Base-by-base conservation (phyloP, 2,113 vertebrate species). In the Todiramphus chloris region DNA sequence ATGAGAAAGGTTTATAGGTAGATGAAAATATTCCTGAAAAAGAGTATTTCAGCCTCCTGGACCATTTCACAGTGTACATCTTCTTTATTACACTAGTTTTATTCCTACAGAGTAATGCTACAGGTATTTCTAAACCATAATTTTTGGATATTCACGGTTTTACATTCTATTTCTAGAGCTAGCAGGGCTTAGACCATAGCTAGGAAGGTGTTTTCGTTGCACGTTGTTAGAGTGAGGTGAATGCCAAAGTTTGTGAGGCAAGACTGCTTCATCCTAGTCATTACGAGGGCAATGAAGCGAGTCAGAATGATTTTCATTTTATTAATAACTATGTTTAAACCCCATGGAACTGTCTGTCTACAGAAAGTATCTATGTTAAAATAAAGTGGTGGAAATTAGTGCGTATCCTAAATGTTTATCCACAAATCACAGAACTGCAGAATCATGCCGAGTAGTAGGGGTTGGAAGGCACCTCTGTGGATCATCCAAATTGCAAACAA, bases 271-370 rank as follows among this genome's bases (percentile, higher is more conserved):
- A 0, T 80, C 85, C 70, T 58, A 59, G 53, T 63, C 82, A 88
- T 89, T 83, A 73, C n/a, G 31, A 90, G 24, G 33, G 62, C 80
- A 96, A 96, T 85, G 78, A 95, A 93, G 70, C 59, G 62, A 76
- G 44, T 41, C 84, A 90, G 69, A 90, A 85, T 85, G 77, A 85
- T 79, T 93, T 93, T 75, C 39, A 58, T 84, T 64, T 68, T 89
- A 93, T 95, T 89, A 84, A 72, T 87, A 87, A 44, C 48, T 87
- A 6, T 73, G 18, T 84, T 94, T 93, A 89, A 91, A 43, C 58
- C n/a, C 94, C 62, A 35, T 50, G 50, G 74, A 85, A 84, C 41
- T 83, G 58, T 44, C 81, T 85, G 69, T 64, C 64, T 56, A 11
- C 30, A 35, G 39, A 53, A 95, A 93, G 25, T 56, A 72, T 81